phyloP scores from a whole-genome alignment of 2,888 invertebrate species.

The Resseliella maxima region DNA sequence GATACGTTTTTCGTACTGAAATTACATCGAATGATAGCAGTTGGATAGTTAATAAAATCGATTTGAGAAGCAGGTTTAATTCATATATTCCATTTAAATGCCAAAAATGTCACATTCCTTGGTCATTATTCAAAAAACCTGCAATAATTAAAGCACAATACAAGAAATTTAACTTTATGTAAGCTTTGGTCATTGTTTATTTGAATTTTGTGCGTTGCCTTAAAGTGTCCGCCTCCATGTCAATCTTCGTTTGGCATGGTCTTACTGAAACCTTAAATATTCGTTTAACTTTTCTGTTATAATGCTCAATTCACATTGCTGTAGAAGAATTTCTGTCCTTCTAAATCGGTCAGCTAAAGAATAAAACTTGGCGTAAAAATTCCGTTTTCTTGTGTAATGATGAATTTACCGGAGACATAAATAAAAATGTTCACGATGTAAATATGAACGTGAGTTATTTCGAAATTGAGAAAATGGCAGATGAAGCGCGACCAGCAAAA shows the following conservation, averaged over 20 bases:
- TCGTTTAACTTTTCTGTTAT: neutral
- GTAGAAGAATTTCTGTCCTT: neutral
- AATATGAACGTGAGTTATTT: constrained; percentile 13
- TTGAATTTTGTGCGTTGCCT: neutral
- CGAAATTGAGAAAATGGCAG: neutral
- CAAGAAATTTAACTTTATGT: neutral
- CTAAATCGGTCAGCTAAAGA: neutral
- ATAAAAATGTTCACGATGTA: constrained; percentile 4
- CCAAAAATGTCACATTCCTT: neutral
- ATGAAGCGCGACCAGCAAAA: constrained; percentile 46
- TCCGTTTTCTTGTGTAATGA: neutral
- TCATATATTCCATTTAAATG: neutral
- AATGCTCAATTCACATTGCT: neutral
- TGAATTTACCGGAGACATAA: constrained; percentile 42
- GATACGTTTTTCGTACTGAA: neutral
- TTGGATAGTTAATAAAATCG: neutral
- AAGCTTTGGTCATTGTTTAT: constrained; percentile 32
- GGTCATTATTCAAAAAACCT: neutral
- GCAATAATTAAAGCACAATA: neutral
- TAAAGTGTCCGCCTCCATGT: constrained; percentile 32
- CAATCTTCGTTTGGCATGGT: constrained; percentile 32
- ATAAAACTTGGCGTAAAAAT: neutral
- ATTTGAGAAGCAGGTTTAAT: neutral
- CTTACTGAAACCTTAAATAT: neutral
- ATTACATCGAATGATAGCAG: neutral